Evolutionary conservation across 2,888 invertebrate genomes (phyloP).

Genomic region (Rotaria macrura): DNA sequence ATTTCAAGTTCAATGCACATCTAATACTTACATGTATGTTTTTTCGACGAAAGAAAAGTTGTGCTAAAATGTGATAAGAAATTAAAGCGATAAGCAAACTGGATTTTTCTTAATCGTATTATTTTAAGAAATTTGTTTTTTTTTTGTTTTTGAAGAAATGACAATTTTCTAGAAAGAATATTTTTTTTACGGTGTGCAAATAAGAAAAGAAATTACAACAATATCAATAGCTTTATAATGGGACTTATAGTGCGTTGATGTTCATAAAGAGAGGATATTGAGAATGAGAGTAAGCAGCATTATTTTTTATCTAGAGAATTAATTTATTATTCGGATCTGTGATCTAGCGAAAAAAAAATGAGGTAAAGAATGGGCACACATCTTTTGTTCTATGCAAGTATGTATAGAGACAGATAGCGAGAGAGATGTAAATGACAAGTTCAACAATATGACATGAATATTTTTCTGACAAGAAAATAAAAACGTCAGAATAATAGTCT

Average conservation of each 20-base stretch:
- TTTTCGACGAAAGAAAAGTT: neutral
- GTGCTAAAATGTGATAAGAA: neutral
- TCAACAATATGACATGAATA: neutral
- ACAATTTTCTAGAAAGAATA: neutral
- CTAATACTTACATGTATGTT: neutral
- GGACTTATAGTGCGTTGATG: neutral
- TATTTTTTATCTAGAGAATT: neutral
- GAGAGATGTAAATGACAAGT: too few relatives aligned
- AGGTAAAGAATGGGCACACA: neutral
- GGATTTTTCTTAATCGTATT: neutral
- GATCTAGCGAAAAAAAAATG: neutral
- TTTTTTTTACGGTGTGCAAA: too few relatives aligned
- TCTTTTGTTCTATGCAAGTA: neutral
- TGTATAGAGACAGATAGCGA: neutral
- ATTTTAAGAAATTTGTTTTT: too few relatives aligned
- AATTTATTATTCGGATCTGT: neutral
- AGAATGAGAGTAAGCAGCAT: neutral
- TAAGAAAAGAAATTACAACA: neutral
- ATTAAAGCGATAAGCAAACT: neutral
- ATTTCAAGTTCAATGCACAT: too few relatives aligned
- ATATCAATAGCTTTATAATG: neutral
- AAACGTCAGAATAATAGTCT: neutral
- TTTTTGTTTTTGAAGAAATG: neutral
- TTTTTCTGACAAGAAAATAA: neutral
- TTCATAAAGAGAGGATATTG: neutral